Evolutionary conservation across 2,113 vertebrate species (phyloP).

Genomic region (Pituophis catenifer): DNA sequence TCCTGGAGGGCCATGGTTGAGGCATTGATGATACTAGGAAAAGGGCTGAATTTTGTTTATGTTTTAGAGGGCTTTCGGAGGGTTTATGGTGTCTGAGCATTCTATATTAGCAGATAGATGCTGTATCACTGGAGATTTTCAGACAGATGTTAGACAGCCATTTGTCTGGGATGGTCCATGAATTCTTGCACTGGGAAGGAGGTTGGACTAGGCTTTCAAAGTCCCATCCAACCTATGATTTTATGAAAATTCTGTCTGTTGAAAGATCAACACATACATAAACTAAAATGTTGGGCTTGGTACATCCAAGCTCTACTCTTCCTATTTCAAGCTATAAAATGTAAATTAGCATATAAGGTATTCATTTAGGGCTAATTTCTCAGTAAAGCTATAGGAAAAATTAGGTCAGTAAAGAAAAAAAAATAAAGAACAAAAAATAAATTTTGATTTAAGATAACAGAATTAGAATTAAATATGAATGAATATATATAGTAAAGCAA

Average conservation of each 20-base stretch:
- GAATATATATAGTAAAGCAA: background rate
- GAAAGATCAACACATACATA: too few relatives aligned
- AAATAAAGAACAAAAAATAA: background rate
- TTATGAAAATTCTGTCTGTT: background rate
- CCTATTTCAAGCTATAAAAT: background rate
- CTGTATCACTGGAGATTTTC: background rate
- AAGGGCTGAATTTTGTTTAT: background rate
- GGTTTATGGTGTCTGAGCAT: background rate
- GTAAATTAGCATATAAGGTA: background rate
- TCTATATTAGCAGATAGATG: background rate
- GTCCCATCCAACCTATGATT: background rate
- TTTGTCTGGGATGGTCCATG: background rate
- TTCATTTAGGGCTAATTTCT: background rate
- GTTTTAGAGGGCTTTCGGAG: background rate
- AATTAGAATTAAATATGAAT: background rate
- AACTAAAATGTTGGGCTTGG: background rate
- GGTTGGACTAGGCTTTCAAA: background rate
- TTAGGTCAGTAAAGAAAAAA: background rate
- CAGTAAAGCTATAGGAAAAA: background rate
- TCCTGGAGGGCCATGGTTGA: background rate
- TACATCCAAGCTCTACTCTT: background rate
- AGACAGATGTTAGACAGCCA: background rate
- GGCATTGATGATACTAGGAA: background rate
- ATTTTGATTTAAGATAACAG: background rate
- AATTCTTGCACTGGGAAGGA: background rate